phyloP scores from a whole-genome alignment of 2,888 invertebrate genomes.

The Sphaerophoria taeniata region DNA sequence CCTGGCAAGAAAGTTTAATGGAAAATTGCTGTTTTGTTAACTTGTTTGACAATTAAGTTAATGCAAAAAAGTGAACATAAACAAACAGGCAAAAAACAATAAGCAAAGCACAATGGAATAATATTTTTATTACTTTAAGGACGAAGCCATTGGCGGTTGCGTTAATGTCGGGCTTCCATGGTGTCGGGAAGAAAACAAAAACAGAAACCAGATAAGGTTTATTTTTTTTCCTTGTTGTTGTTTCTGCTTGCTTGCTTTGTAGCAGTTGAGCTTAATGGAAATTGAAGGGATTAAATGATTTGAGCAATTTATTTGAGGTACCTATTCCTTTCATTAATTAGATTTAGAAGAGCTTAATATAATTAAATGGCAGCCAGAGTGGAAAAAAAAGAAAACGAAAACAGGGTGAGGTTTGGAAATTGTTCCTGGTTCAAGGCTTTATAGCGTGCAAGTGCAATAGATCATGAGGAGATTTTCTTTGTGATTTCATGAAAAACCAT shows the following conservation, averaged over 20 bases:
- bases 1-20: too few relatives aligned
- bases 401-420: too few relatives aligned
- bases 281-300: too few relatives aligned
- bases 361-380: too few relatives aligned
- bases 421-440: too few relatives aligned
- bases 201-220: neutral
- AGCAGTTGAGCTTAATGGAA: neutral
- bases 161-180: neutral
- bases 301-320: too few relatives aligned
- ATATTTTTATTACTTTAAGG: slow-evolving; percentile 27
- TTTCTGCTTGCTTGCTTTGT: neutral
- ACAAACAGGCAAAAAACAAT: neutral
- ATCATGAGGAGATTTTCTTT: too few relatives aligned
- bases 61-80: slow-evolving; percentile 30
- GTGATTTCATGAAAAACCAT: too few relatives aligned
- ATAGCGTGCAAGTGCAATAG: too few relatives aligned
- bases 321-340: too few relatives aligned
- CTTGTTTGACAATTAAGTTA: slow-evolving; percentile 53
- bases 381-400: too few relatives aligned
- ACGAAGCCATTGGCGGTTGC: neutral
- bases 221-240: neutral
- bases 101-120: neutral
- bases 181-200: neutral
- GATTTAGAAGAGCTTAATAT: too few relatives aligned
- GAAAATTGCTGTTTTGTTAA: slow-evolving; percentile 54